Conservation (phyloP, 2,113 vertebrate genomes). For the Motacilla alba region DNA sequence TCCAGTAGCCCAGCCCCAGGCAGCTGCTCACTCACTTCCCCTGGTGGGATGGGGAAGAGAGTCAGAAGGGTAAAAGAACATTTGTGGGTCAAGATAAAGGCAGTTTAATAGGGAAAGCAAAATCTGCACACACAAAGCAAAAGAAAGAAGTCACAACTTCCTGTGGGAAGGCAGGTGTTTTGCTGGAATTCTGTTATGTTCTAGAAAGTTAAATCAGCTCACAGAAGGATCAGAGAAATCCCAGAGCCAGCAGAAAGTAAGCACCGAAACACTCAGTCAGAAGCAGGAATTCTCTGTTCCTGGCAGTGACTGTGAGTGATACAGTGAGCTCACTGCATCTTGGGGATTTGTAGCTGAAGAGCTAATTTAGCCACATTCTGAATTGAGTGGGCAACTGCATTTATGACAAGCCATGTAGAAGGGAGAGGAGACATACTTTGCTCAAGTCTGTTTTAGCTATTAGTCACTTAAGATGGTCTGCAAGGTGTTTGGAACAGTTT, state of each 20-base stretch:
- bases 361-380: not conserved
- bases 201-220: not conserved
- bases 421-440: not conserved
- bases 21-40: not conserved
- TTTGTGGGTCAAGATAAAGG: not conserved
- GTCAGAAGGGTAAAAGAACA: not conserved
- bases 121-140: not conserved
- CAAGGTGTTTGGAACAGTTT: not conserved
- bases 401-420: not conserved
- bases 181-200: not conserved
- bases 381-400: not conserved
- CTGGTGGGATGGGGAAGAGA: not conserved
- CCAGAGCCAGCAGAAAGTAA: not conserved
- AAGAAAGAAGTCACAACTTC: not conserved
- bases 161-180: not conserved
- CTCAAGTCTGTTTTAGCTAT: not conserved
- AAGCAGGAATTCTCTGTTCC: not conserved
- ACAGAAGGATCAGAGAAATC: not conserved
- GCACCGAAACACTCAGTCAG: not conserved
- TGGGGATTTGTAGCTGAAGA: not conserved
- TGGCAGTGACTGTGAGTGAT: not conserved
- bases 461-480: not conserved
- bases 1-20: fast-evolving
- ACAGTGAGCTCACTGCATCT: not conserved
- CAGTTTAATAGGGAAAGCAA: not conserved